Conservation (phyloP, 2,888 invertebrate species). For the Hymenopus coronatus region DNA sequence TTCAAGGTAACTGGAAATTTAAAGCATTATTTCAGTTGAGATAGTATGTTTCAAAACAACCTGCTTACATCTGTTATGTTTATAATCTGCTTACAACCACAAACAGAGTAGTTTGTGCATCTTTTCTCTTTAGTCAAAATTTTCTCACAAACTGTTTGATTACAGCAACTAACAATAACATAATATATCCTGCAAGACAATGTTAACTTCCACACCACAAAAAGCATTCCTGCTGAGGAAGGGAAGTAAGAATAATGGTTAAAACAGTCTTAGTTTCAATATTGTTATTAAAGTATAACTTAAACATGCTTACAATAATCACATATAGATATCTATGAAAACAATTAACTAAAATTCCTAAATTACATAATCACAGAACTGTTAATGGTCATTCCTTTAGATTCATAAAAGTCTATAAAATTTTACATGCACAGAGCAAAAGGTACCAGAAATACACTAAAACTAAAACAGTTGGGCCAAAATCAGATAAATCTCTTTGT, state of each 20-base stretch:
- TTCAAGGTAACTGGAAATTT: no score
- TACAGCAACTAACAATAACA: no score
- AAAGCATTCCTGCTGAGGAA: neutral
- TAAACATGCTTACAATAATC: slow-evolving; percentile 8
- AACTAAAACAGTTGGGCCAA: neutral
- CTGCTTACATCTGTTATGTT: no score
- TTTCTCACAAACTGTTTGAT: no score
- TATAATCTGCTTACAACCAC: no score
- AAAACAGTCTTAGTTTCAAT: neutral
- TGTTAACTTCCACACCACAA: neutral
- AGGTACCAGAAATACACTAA: neutral
- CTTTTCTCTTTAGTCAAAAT: no score
- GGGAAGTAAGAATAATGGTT: neutral
- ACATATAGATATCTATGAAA: neutral
- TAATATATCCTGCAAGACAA: neutral
- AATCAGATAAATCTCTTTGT: neutral
- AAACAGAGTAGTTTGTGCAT: no score
- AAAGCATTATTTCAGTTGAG: no score
- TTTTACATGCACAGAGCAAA: neutral
- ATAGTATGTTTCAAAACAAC: no score
- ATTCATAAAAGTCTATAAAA: neutral
- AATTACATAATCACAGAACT: neutral
- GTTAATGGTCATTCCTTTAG: neutral
- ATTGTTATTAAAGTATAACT: neutral
- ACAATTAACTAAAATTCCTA: neutral